Conservation (phyloP, 2,888 invertebrate species). For the Trichopoda pennipes region DNA sequence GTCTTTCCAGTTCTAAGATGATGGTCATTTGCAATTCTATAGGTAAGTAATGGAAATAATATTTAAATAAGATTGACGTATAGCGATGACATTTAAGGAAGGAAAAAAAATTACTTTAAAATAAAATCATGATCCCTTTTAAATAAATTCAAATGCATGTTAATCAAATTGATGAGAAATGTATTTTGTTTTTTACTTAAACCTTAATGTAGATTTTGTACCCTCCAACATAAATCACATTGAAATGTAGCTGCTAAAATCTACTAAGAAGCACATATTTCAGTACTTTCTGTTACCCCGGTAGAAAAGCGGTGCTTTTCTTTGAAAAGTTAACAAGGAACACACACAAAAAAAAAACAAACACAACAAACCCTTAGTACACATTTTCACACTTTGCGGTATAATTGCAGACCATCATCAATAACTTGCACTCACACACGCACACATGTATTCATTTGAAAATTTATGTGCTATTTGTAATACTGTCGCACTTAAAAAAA, state of each 20-base stretch:
- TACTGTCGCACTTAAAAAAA: conserved; percentile 42
- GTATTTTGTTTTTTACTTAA: not conserved
- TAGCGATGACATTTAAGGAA: too few relatives aligned
- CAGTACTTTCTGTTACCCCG: conserved; percentile 38
- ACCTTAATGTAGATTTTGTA: not conserved
- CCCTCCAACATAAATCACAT: not conserved
- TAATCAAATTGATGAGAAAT: too few relatives aligned
- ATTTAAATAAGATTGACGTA: too few relatives aligned
- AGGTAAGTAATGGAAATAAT: too few relatives aligned
- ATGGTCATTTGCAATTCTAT: too few relatives aligned
- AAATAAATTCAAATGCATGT: too few relatives aligned
- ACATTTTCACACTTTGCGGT: conserved; percentile 41
- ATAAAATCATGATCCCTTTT: too few relatives aligned
- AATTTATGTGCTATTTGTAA: conserved; percentile 1
- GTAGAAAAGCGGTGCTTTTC: conserved; percentile 59
- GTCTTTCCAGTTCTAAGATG: too few relatives aligned
- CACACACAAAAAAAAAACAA: not conserved
- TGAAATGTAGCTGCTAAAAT: conserved; percentile 7
- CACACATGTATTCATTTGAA: not conserved
- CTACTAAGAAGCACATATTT: not conserved
- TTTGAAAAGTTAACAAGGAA: conserved; percentile 57
- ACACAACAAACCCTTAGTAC: conserved; percentile 4
- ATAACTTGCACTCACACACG: not conserved
- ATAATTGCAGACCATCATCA: conserved; percentile 49
- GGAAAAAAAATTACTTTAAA: too few relatives aligned